Base-by-base conservation (phyloP, 2,113 vertebrate genomes). In the Tricholaema leucomelas region DNA sequence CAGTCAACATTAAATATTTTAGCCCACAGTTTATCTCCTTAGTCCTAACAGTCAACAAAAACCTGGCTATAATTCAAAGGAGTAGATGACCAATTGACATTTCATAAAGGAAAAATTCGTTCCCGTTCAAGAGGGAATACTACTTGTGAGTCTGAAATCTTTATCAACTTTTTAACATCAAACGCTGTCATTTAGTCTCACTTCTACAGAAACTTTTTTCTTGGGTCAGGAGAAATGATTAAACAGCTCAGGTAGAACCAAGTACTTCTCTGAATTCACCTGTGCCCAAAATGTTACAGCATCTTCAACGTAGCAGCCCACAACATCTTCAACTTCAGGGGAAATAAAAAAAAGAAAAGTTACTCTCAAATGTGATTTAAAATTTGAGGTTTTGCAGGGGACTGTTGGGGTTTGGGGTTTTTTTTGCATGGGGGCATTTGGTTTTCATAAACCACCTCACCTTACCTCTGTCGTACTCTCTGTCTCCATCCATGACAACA, bases 261-360 rank as follows among this genome's bases (percentile, higher is more conserved):
- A 83, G 18, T 2, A 74, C 6, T 25, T 52, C n/a, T 86, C 67
- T 80, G 5, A 69, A 55, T 71, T 90, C 96, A 98, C 98, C 98
- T 98, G 98, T 55, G 97, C 98, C 98, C 98, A 98, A 93, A 98
- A 98, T 1, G 98, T 98, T 65, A 98, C 94, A 38, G 98, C 97
- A 94, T 98, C 98, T 96, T 98, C 97, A 46, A 98, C 87, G 8
- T 98, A 96, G 77, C 97, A 98, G 70, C 98, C 97, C 75, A 97
- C 88, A 46, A 97, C 97, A 79, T 96, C 96, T 91, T 98, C 97
- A 91, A 96, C 97, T 97, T 40, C 6, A 35, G 35, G 7, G 17
- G 3, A 17, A 36, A 74, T 6, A 35, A 33, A 64, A 33, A 92
- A 50, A 72, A 33, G 88, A 42, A 81, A 38, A 67, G 54, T 56